Evolutionary conservation across 1,140 invertebrate species (phyloP).

Genomic region (Panulirus ornatus): DNA sequence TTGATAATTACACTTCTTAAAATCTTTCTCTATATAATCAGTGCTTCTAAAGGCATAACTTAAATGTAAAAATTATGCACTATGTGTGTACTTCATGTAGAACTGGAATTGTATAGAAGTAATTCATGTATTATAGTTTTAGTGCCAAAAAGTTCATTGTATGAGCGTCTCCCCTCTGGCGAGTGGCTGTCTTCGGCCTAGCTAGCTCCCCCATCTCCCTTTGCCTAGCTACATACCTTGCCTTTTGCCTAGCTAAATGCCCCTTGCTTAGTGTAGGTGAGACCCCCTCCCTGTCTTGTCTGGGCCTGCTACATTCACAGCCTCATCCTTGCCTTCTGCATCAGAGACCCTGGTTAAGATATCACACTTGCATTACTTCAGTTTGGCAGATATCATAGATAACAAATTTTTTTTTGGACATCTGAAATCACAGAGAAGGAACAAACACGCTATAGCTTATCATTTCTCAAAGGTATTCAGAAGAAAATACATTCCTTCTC

Average conservation of each 20-base stretch:
- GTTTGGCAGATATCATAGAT: no score
- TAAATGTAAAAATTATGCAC: constrained; percentile 31
- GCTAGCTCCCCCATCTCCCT: neutral
- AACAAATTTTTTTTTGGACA: no score
- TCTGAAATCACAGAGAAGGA: no score
- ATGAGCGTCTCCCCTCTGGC: constrained; percentile 9
- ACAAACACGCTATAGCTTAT: no score
- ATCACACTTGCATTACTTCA: no score
- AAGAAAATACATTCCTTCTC: no score
- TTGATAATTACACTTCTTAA: constrained; percentile 20
- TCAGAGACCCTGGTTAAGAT: no score
- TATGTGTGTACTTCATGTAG: constrained; percentile 34
- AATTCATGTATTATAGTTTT: constrained; percentile 30
- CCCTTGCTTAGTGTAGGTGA: no score
- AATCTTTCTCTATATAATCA: constrained; percentile 26
- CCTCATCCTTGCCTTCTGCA: no score
- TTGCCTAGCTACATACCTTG: neutral
- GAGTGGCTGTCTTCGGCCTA: constrained; percentile 26
- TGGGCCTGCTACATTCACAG: no score
- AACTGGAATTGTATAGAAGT: constrained; percentile 24
- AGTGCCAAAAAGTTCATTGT: constrained; percentile 15
- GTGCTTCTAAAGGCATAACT: constrained; percentile 33
- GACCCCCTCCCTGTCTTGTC: no score
- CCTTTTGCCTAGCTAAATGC: neutral
- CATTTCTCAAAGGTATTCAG: no score